Base-by-base conservation (phyloP, 1,140 invertebrate genomes). In the Drosophila eugracilis region DNA sequence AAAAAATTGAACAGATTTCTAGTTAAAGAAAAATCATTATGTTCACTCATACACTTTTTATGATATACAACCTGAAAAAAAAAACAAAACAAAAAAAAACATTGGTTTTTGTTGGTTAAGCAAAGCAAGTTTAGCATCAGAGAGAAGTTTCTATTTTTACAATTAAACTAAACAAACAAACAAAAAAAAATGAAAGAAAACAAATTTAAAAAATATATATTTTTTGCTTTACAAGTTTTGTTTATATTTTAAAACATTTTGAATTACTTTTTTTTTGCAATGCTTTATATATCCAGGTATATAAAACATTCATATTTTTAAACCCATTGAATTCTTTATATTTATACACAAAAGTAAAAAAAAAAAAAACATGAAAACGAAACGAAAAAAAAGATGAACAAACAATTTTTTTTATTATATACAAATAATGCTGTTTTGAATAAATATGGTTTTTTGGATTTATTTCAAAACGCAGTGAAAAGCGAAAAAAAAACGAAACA, bases 381-480 rank as follows among this genome's bases (percentile, higher is more conserved):
- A 58, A 72, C 59, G 60, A 50, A 67, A 58, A 41, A 67, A 73
- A 74, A 74, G 32, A 60, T 42, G 28, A 52, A 76, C 53, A 73
- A 76, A 76, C 9, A 74, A 49, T 69, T 57, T 42, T 21, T 41
- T 62, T 80, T 84, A 85, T 75, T 86, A 78, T 86, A 71, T 67
- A 84, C 44, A 77, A 39, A 65, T 60, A 78, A 66, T 83, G 89
- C 66, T 73, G 85, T 89, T 91, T 91, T 90, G 89, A 91, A 90
- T 91, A 91, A 91, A 91, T 91, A 90, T 90, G 81, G 50, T 91
- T 91, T 91, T 91, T 91, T 91, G 81, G 85, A 91, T 91, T 91
- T 91, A 91, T 90, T 72, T 90, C 89, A 90, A 91, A 91, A 91
- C 78, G 80, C 85, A 81, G 50, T 44, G 54, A 77, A 88, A 75